Evolutionary conservation across 2,113 vertebrate species (phyloP), one percentile per base, ranked within the genome.

Genomic region (Sander lucioperca): DNA sequence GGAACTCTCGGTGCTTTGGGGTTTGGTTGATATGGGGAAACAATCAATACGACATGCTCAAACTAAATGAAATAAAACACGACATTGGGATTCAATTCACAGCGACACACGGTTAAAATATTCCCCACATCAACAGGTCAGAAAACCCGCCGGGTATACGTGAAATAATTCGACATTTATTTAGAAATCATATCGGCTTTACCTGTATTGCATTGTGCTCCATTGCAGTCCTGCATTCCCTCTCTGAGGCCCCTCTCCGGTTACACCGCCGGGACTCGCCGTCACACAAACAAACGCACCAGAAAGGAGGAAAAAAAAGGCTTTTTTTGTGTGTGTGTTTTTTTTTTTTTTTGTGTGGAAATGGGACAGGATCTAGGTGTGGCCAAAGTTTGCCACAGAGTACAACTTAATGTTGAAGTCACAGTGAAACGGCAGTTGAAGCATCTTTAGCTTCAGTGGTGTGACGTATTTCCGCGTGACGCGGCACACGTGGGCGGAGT

Each of bases 171-270:
- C 53, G 59, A 43, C 72, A 80, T 83, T 90, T 85, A 83, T 85
- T 74, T 68, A 50, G 79, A 85, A 91, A 89, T 90, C 74, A 90
- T 88, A 74, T 90, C 80, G 80, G 82, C 82, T 90, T 95, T 95
- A 96, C 95, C 95, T 96, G 95, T 90, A 95, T 95, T 82, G 93
- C 94, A 94, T 95, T 96, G 93, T 95, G 95, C 94, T 96, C 95
- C 95, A 96, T 96, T 93, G 95, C 95, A 89, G 93, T 92, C 93
- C 94, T 88, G 92, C 95, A 96, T 96, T 96, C 95, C 95, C 95
- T 94, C 90, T 94, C 74, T 80, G 91, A 89, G 91, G 91, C 93
- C 92, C 92, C 94, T 95, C 94, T 96, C 95, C 93, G 92, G 91
- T 96, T 96, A 93, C 95, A 94, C 95, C 94, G 93, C 94, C 95